Conservation (phyloP, 2,797 vertebrate species). For the Sebastes trivittatus region DNA sequence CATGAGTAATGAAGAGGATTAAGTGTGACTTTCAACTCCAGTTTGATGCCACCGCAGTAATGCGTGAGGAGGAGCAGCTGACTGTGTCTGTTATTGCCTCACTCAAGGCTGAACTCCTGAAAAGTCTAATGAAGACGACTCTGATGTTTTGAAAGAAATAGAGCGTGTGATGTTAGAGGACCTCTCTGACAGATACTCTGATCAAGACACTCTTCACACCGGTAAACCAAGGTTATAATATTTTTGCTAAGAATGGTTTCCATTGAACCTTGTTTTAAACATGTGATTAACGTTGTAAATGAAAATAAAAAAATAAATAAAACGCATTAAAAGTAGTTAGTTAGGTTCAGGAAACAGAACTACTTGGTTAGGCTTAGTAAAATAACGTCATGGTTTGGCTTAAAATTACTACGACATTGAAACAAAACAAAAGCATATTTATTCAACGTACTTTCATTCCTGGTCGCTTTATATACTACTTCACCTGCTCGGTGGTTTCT, state of each 20-base stretch:
- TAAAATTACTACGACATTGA: too few relatives aligned
- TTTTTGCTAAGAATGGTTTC: slow-evolving; percentile 20
- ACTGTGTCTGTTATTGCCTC: slow-evolving; percentile 23
- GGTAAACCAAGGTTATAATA: slow-evolving; percentile 24
- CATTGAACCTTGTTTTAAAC: neutral
- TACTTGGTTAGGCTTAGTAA: too few relatives aligned
- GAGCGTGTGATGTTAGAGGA: slow-evolving; percentile 22
- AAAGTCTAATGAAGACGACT: slow-evolving; percentile 46
- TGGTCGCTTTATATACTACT: too few relatives aligned
- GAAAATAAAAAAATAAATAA: too few relatives aligned
- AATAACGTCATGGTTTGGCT: too few relatives aligned
- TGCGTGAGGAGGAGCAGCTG: slow-evolving; percentile 26
- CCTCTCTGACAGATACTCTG: slow-evolving; percentile 30
- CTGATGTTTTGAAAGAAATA: slow-evolving; percentile 30
- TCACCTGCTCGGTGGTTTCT: too few relatives aligned
- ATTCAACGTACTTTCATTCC: too few relatives aligned
- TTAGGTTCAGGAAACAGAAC: too few relatives aligned
- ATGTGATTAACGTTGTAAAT: too few relatives aligned
- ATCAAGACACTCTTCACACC: slow-evolving; percentile 34
- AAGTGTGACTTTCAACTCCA: slow-evolving; percentile 36
- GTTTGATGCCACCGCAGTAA: slow-evolving; percentile 21
- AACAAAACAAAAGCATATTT: too few relatives aligned
- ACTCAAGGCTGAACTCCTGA: slow-evolving; percentile 27
- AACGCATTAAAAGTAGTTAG: too few relatives aligned
- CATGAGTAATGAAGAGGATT: slow-evolving; percentile 13